A percentile compares a stretch with the other conserved stretches of the same genome.
Evolutionary conservation across 2,113 vertebrate species (phyloP).

Genomic region (Phalacrocorax pelagicus): DNA sequence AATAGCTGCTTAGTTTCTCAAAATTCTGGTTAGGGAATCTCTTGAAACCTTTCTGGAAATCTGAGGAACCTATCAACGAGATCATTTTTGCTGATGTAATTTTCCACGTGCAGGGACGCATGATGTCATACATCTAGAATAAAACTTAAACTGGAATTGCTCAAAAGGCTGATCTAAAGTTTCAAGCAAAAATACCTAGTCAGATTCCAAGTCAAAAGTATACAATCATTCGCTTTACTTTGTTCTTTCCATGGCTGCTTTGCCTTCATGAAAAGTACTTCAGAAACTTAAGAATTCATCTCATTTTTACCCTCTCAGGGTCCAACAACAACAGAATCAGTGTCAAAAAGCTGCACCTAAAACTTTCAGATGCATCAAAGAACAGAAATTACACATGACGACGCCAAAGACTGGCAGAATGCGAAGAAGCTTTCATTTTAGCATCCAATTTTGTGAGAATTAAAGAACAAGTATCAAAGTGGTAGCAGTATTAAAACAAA

Average conservation of each 20-base stretch:
- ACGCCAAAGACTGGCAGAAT: neutral
- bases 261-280: neutral
- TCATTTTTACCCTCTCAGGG: neutral
- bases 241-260: neutral
- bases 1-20: neutral
- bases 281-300: neutral
- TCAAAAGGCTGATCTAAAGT: neutral
- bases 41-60: neutral
- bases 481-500: neutral
- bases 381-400: neutral
- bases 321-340: neutral
- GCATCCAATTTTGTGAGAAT: neutral
- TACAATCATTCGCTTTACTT: neutral
- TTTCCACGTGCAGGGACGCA: neutral
- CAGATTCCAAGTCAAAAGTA: neutral
- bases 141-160: neutral
- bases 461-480: slow-evolving; percentile 1
- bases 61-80: neutral
- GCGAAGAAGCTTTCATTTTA: slow-evolving; percentile 31
- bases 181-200: neutral
- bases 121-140: neutral
- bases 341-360: neutral
- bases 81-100: neutral
- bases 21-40: neutral
- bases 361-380: neutral